Conservation (phyloP, 2,888 invertebrate genomes). For the Folsomia candida region DNA sequence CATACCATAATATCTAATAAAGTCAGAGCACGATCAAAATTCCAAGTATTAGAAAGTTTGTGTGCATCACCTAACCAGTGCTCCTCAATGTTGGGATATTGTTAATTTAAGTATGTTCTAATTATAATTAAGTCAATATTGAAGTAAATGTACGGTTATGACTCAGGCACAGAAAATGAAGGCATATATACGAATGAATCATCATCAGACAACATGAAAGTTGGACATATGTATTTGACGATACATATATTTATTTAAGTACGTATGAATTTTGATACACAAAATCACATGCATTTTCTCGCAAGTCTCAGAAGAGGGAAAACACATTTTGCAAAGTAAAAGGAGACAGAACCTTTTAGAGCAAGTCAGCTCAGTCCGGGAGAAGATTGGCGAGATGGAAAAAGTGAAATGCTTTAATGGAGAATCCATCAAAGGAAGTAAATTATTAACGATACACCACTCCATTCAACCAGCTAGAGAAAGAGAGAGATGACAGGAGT, state of each 20-base stretch:
- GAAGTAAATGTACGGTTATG: no score
- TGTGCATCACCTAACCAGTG: no score
- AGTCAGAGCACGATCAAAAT: no score
- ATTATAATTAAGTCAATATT: no score
- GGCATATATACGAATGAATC: no score
- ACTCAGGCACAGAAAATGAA: no score
- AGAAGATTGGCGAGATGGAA: neutral
- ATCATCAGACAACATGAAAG: no score
- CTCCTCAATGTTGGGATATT: no score
- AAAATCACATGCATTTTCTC: neutral
- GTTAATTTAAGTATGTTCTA: no score
- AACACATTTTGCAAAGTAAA: slow-evolving; percentile 4
- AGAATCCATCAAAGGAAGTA: slow-evolving; percentile 48
- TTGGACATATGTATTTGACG: no score
- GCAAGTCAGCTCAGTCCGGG: slow-evolving; percentile 1
- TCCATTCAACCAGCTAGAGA: slow-evolving; percentile 30
- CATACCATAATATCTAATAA: no score
- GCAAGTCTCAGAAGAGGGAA: neutral
- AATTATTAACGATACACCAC: slow-evolving; percentile 50
- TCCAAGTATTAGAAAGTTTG: no score
- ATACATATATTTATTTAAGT: neutral
- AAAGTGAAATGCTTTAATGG: slow-evolving; percentile 23
- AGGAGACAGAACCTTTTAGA: neutral
- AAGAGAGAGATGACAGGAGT: slow-evolving; percentile 12
- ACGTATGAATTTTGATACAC: neutral